A percentile compares a stretch with the other conserved stretches of the same genome.
phyloP scores from a whole-genome alignment of 2,888 invertebrate species.

The Acronicta psi region DNA sequence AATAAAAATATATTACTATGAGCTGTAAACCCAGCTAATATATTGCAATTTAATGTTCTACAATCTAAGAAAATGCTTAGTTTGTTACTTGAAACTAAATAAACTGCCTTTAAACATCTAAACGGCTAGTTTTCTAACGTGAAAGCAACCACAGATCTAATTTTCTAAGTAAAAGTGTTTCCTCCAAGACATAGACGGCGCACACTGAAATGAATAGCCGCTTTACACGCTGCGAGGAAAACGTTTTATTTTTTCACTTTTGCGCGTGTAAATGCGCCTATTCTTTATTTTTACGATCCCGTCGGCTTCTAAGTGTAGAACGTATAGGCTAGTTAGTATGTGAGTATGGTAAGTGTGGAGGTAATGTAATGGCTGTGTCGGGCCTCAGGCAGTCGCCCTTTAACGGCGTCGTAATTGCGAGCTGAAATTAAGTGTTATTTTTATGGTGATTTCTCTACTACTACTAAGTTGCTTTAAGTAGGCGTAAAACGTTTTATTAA shows the following conservation, averaged over 20 bases:
- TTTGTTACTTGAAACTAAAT: slow-evolving; percentile 28
- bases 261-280: slow-evolving; percentile 66
- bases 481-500: slow-evolving; percentile 87
- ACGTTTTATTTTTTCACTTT: slow-evolving; percentile 67
- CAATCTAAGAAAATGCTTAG: slow-evolving; percentile 32
- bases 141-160: slow-evolving; percentile 49
- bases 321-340: slow-evolving; percentile 71
- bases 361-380: slow-evolving; percentile 82
- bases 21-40: slow-evolving; percentile 19
- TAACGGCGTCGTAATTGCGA: slow-evolving; percentile 86
- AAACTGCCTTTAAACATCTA: slow-evolving; percentile 11
- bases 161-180: slow-evolving; percentile 54
- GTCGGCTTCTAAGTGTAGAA: slow-evolving; percentile 72
- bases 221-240: slow-evolving; percentile 58
- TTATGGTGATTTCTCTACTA: slow-evolving; percentile 88
- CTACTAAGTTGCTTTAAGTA: slow-evolving; percentile 88
- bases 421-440: slow-evolving; percentile 89
- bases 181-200: slow-evolving; percentile 31
- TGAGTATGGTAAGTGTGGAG: slow-evolving; percentile 77
- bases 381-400: slow-evolving; percentile 83
- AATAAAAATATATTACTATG: slow-evolving; percentile 25
- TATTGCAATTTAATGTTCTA: slow-evolving; percentile 23
- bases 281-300: slow-evolving; percentile 74
- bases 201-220: slow-evolving; percentile 48
- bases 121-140: slow-evolving; percentile 19